Conservation (phyloP, 2,888 invertebrate species). For the Amblyjoppa proteus region DNA sequence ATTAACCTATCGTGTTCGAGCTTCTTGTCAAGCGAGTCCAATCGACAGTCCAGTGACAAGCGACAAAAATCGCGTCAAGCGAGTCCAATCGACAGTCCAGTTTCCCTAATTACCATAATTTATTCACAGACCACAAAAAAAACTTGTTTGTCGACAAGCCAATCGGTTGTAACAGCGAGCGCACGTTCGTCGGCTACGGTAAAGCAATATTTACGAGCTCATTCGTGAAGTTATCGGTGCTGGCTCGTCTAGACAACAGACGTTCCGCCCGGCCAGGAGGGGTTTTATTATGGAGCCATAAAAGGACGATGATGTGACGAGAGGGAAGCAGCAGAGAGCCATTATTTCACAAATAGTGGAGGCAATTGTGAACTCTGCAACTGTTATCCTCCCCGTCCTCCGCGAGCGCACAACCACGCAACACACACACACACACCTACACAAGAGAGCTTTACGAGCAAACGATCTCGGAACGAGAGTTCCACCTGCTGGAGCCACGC, state of each 20-base stretch:
- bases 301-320: conserved; percentile 48
- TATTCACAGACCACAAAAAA: no score
- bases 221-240: conserved; percentile 54
- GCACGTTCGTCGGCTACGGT: background rate
- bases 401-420: no score
- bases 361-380: conserved; percentile 47
- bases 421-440: background rate
- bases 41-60: no score
- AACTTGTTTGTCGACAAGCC: background rate
- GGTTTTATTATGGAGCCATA: conserved; percentile 49
- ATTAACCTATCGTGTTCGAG: no score
- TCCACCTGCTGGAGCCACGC: background rate
- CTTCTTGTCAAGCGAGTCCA: no score
- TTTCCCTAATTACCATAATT: no score
- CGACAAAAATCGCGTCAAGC: no score
- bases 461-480: conserved; percentile 20
- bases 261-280: background rate
- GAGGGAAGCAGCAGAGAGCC: conserved; percentile 19
- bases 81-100: no score
- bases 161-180: background rate
- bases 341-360: conserved; percentile 52
- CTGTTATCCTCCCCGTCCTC: background rate
- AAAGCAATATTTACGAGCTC: conserved; percentile 42
- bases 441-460: background rate
- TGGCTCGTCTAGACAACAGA: conserved; percentile 50